These are phyloP conservation scores for Nebria brevicollis DNA, from an alignment of 2,888 invertebrate genomes.

Conservation along the genomic window DNA sequence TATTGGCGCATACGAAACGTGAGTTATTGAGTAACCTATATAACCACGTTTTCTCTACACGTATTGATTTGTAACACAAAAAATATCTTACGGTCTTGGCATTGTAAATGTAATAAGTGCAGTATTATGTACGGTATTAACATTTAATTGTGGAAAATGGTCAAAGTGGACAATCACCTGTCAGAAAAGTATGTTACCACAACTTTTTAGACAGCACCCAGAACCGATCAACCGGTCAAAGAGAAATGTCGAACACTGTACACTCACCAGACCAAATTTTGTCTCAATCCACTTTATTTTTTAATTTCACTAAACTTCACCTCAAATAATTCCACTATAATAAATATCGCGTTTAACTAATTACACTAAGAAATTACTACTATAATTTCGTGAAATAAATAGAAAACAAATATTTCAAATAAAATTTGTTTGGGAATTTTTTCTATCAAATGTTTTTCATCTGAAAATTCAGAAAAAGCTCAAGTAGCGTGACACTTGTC, in stretches of 20 bases:
- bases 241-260: constrained; percentile 52
- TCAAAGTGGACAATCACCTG: constrained; percentile 26
- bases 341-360: neutral
- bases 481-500: constrained; percentile 29
- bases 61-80: constrained; percentile 6
- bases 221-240: constrained; percentile 54
- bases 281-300: neutral
- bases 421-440: neutral
- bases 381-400: neutral
- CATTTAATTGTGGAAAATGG: neutral
- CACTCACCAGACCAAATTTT: neutral
- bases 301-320: neutral
- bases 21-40: constrained; percentile 29
- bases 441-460: neutral
- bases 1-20: neutral
- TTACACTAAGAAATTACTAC: neutral
- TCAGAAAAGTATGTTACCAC: constrained; percentile 46
- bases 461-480: neutral
- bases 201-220: constrained; percentile 41
- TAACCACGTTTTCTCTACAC: constrained; percentile 38
- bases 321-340: neutral
- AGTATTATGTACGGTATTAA: neutral
- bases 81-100: neutral
- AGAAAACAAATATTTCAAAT: neutral
- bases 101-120: neutral